Evolutionary conservation across 2,888 invertebrate genomes (phyloP), one percentile per base, ranked within the genome.

Genomic region (Leistus spinibarbis): DNA sequence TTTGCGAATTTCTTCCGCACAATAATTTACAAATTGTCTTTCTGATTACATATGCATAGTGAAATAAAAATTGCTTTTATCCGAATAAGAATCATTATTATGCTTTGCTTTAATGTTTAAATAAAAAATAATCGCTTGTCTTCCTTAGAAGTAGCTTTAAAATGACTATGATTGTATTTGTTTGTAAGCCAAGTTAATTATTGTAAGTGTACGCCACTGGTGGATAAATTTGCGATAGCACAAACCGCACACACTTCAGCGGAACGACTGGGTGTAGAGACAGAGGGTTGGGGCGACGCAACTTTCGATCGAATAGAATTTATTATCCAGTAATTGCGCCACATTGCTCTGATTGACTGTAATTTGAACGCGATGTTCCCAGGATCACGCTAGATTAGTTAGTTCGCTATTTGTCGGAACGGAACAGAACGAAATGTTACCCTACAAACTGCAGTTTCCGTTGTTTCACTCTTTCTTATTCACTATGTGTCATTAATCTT

Each of bases 331-430:
- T 60, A 60, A 60, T 60, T 60, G 60, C 17, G 22, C 60, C 17
- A 60, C 60, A 60, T 60, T 16, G 60, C 60, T 60, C 60, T 60
- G 60, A 60, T 60, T 60, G 60, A 60, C 60, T 60, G 60, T 60
- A 60, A 60, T 60, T 60, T 60, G 60, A 60, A 60, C 60, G 60
- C 60, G n/a, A 60, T 60, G 60, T 60, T 60, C 22, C 60, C 19
- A 60, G 22, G 60, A 60, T 60, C 60, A 60, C 3, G 19, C 60
- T 19, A 22, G 20, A 20, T 60, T 60, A 60, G 60, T 60, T 40
- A 40, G 40, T 7, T 16, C 19, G 60, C 19, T 60, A 60, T 60
- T 60, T 60, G n/a, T n/a, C n/a, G n/a, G n/a, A n/a, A n/a, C n/a
- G n/a, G n/a, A n/a, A n/a, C n/a, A n/a, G n/a, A n/a, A n/a, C n/a